These are phyloP conservation scores for Vanessa cardui DNA, from an alignment of 2,888 invertebrate genomes.

Conservation along the genomic window DNA sequence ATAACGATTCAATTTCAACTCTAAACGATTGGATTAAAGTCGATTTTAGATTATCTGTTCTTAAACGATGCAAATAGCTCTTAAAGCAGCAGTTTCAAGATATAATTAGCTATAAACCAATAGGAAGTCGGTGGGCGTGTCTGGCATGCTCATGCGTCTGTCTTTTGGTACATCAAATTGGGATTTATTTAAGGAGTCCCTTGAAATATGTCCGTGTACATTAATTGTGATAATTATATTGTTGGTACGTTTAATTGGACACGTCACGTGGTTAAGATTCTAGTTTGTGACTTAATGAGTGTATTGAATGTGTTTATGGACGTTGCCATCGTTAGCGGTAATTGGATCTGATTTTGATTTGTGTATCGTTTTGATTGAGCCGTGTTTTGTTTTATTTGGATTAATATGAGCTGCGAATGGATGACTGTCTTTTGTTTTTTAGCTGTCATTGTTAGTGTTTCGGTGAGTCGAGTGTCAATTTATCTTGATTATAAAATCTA, in stretches of 20 bases:
- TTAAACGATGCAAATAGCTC: slow-evolving; percentile 81
- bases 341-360: slow-evolving; percentile 41
- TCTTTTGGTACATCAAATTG: slow-evolving; percentile 63
- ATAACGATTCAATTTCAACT: slow-evolving; percentile 34
- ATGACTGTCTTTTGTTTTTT: neutral
- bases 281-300: slow-evolving; percentile 32
- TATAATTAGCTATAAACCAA: slow-evolving; percentile 80
- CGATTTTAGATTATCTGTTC: slow-evolving; percentile 38
- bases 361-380: slow-evolving; percentile 31
- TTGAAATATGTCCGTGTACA: slow-evolving; percentile 71
- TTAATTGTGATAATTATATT: slow-evolving; percentile 82
- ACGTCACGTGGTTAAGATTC: slow-evolving; percentile 59
- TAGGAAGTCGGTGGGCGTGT: slow-evolving; percentile 66
- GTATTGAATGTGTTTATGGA: slow-evolving; percentile 47
- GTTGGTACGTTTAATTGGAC: slow-evolving; percentile 76
- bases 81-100: slow-evolving; percentile 56
- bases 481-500: too few relatives aligned
- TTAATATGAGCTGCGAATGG: neutral
- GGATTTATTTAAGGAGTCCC: slow-evolving; percentile 70
- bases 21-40: slow-evolving; percentile 41
- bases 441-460: slow-evolving; percentile 10
- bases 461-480: neutral
- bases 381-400: slow-evolving; percentile 21
- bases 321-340: slow-evolving; percentile 37
- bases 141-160: slow-evolving; percentile 58